A percentile compares a stretch with the other conserved stretches of the same genome.
Conservation (phyloP, 2,797 vertebrate species). For the Xenops minutus region DNA sequence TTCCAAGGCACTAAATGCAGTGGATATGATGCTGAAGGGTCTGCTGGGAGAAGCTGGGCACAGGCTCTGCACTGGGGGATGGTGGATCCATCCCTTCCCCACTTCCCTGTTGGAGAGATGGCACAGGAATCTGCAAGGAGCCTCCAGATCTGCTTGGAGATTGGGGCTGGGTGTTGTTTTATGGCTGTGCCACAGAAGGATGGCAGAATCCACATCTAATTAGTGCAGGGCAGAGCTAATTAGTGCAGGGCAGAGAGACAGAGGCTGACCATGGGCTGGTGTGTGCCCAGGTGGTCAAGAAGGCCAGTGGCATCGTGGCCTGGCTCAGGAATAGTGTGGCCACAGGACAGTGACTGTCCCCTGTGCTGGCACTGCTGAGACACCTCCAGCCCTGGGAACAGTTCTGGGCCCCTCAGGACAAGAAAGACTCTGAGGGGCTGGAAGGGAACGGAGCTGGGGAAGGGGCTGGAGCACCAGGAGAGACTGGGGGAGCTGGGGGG, state of each 20-base stretch:
- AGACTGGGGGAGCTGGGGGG: not conserved
- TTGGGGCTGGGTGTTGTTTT: not conserved
- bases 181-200: not conserved
- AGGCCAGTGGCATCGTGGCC: not conserved
- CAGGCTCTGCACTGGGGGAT: not conserved
- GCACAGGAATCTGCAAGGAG: not conserved
- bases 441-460: fast-evolving
- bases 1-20: not conserved
- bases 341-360: not conserved
- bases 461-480: not conserved
- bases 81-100: not conserved
- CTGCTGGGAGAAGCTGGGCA: not conserved
- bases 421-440: not conserved
- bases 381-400: not conserved
- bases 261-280: fast-evolving
- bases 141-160: not conserved
- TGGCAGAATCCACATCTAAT: not conserved
- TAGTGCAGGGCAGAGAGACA: not conserved
- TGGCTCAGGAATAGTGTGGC: not conserved
- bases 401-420: not conserved
- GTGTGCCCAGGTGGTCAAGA: not conserved
- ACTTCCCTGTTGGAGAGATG: fast-evolving
- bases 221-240: not conserved
- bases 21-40: not conserved
- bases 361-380: not conserved